Evolutionary conservation across 2,888 invertebrate genomes (phyloP).

Genomic region (Barypeithes pellucidus): DNA sequence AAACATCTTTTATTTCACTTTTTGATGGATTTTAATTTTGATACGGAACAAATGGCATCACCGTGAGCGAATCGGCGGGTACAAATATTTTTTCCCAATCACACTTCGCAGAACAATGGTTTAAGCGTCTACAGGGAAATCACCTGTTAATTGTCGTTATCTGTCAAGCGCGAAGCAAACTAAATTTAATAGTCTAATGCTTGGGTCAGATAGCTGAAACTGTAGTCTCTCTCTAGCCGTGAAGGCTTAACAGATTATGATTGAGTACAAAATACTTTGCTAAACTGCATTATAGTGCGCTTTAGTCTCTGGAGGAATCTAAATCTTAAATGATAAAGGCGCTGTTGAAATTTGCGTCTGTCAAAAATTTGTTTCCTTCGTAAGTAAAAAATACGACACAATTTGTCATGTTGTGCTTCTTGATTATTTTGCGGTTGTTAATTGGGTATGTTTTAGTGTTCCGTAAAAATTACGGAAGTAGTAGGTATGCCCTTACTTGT

Average conservation of each 20-base stretch:
- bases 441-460: no score
- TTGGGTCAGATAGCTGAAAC: conserved; percentile 43
- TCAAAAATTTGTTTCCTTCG: conserved; percentile 1
- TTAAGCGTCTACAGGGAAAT: conserved; percentile 42
- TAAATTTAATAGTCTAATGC: conserved; percentile 43
- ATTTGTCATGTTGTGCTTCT: background rate
- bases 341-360: conserved; percentile 19
- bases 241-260: conserved; percentile 38
- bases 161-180: conserved; percentile 41
- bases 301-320: conserved; percentile 21
- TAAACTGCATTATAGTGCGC: conserved; percentile 29
- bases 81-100: background rate
- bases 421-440: no score
- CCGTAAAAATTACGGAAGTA: no score
- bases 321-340: conserved; percentile 30
- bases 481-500: no score
- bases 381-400: background rate
- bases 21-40: no score
- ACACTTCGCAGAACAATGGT: conserved; percentile 33
- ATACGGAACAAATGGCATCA: no score
- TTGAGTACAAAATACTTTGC: conserved; percentile 35
- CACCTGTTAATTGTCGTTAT: conserved; percentile 46
- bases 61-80: no score
- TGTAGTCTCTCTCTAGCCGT: conserved; percentile 27
- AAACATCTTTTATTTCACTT: no score